These are phyloP conservation scores for Staurois parvus DNA, from an alignment of 2,797 vertebrate species.

Conservation along the genomic window DNA sequence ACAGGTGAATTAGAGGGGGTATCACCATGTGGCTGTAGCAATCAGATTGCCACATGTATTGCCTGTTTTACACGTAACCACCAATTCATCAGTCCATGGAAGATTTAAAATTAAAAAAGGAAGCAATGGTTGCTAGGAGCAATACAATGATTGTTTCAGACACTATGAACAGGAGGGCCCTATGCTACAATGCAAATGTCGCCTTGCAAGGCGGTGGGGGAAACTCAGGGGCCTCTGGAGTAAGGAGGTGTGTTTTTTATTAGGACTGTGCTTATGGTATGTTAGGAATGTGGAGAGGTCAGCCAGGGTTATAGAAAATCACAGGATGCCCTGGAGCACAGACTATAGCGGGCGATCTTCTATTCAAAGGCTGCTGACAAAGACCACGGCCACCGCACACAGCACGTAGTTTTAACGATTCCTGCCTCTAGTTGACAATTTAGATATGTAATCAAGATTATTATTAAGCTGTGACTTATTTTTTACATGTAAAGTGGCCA, in stretches of 20 bases:
- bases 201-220: background rate
- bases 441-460: no score
- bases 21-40: no score
- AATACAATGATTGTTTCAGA: background rate
- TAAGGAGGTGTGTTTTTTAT: constrained; percentile 27
- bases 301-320: constrained; percentile 20
- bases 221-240: constrained; percentile 3
- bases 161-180: background rate
- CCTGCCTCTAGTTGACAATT: no score
- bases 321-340: constrained; percentile 17
- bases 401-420: no score
- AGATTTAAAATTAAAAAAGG: no score
- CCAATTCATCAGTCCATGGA: no score
- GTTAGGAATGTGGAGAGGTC: constrained; percentile 46
- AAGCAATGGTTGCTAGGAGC: no score
- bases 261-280: constrained; percentile 30
- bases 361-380: constrained; percentile 7
- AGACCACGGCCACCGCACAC: background rate
- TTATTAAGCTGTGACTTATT: no score
- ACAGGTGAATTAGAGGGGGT: no score
- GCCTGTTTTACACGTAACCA: no score
- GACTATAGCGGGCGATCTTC: background rate
- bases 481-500: no score
- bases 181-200: background rate
- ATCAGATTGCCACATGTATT: no score